A percentile compares a stretch with the other conserved stretches of the same genome.
Conservation (phyloP, 2,113 vertebrate species). For the Donacobius atricapilla region DNA sequence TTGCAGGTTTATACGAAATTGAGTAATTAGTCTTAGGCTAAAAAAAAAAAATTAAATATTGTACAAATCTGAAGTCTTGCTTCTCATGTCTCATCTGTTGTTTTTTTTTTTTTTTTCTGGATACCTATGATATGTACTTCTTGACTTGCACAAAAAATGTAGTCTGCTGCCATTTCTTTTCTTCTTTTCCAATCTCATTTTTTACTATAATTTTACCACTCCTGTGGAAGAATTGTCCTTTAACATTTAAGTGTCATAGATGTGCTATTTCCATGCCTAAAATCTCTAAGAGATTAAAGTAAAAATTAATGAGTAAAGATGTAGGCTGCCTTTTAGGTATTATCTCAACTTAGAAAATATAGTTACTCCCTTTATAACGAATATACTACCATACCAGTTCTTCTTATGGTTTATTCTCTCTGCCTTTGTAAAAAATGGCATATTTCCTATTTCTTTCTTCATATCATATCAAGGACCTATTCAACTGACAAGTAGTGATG, state of each 20-base stretch:
- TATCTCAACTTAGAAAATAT: background rate
- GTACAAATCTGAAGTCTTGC: background rate
- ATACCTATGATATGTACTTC: background rate
- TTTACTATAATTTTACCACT: background rate
- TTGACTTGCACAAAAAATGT: background rate
- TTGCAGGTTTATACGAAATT: background rate
- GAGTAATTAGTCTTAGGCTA: background rate
- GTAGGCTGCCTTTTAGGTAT: background rate
- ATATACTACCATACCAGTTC: background rate
- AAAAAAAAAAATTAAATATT: background rate
- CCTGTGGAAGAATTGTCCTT: background rate
- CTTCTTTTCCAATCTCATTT: background rate
- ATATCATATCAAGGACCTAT: background rate
- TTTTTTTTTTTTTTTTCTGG: background rate
- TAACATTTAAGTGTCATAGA: background rate
- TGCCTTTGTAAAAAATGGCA: background rate
- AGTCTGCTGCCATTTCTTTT: background rate
- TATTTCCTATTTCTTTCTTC: background rate
- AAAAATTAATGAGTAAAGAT: background rate
- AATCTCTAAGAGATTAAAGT: background rate
- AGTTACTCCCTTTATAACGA: background rate
- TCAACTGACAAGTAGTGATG: background rate
- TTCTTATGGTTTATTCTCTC: background rate
- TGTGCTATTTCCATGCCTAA: background rate
- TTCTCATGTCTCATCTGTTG: background rate